Base-by-base conservation (phyloP, 1,140 invertebrate genomes). In the Coboldia fuscipes region DNA sequence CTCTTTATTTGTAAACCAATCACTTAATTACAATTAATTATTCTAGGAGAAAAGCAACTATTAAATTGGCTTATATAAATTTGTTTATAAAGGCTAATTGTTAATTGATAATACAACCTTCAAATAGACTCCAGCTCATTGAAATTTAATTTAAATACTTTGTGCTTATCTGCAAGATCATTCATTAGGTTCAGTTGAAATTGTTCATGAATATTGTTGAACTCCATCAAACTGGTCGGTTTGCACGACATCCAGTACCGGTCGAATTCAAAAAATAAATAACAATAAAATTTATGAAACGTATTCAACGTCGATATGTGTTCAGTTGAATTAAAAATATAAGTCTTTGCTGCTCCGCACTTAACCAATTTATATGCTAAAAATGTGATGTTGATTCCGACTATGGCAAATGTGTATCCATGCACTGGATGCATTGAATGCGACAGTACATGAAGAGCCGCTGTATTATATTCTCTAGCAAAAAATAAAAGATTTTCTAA, bases 221-320 rank as follows among this genome's bases (percentile, higher is more conserved):
- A 96, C 51, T 94, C 83, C 89, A 96, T 96, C 37, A 96, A 83
- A 56, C 89, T 80, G 38, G 68, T 68, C 1, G 89, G 88, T 46
- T 88, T 86, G 19, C 83, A 79, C 36, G 79, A 66, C 30, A 90
- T 68, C 90, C 90, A 96, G 51, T 88, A 79, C 43, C 75, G 73
- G 57, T 93, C 85, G 63, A 97, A 96, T 49, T 90, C 78, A 46
- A 77, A 84, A 58, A 93, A 89, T 24, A 94, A 58, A 53, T 88
- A 92, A 59, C 84, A 86, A 60, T 96, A 97, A 45, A 96, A 75
- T 47, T 76, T 75, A 60, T 97, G 85, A 60, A 96, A 96, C 51
- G 80, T 67, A 48, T 75, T 67, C 21, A 94, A 56, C 0, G 44
- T 39, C 29, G 70, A 79, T 40, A 75, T 49, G 35, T 64, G 62